phyloP scores from a whole-genome alignment of 2,113 vertebrate species.

The Elaphurus davidianus region DNA sequence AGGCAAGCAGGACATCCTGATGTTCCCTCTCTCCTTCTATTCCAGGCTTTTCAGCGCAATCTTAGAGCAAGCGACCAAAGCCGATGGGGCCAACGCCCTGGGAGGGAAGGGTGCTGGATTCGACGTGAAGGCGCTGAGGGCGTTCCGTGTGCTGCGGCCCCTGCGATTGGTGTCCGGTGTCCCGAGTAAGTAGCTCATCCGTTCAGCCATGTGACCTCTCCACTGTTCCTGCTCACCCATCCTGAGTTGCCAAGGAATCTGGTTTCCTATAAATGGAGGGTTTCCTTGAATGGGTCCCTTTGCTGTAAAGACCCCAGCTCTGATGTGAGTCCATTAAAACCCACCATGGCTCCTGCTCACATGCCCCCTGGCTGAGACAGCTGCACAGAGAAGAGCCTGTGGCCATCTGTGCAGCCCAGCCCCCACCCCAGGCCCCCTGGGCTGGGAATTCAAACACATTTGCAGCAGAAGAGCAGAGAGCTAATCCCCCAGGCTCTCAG shows the following conservation, averaged over 20 bases:
- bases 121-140: conserved; percentile 97
- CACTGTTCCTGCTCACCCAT: neutral
- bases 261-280: neutral
- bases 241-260: neutral
- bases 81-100: conserved; percentile 92
- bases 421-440: rapidly evolving
- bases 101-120: conserved; percentile 98
- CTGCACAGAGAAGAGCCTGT: neutral
- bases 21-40: conserved; percentile 64
- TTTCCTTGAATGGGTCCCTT: neutral
- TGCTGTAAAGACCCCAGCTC: neutral
- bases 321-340: neutral
- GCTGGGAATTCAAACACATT: neutral
- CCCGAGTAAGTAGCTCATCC: conserved; percentile 90
- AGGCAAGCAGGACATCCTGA: neutral
- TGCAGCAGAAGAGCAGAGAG: neutral
- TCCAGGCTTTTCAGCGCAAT: conserved; percentile 98
- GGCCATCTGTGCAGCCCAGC: neutral
- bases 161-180: conserved; percentile 97
- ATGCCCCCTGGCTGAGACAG: neutral
- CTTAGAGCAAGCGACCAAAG: conserved; percentile 99
- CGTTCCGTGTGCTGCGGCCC: conserved; percentile 96
- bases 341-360: neutral
- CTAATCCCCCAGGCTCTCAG: neutral
- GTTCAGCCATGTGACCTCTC: neutral